Evolutionary conservation across 1,140 invertebrate genomes (phyloP).

Genomic region (Chlorops oryzae): DNA sequence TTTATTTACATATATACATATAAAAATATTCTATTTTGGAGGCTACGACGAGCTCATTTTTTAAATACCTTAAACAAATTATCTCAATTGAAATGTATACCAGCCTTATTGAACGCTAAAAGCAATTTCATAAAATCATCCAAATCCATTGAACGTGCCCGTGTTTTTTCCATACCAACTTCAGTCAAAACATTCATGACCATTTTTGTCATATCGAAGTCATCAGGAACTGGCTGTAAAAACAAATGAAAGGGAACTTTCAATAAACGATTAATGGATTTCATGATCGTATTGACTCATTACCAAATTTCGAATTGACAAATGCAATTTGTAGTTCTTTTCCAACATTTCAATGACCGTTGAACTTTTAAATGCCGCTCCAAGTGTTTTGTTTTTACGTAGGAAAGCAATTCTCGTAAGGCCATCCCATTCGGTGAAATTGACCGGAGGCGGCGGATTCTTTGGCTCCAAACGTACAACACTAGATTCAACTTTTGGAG

Average conservation of each 20-base stretch:
- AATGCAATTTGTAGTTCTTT: conserved; percentile 87
- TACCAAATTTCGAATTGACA: conserved; percentile 82
- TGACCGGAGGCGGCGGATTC: conserved; percentile 93
- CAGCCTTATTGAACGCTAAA: conserved; percentile 80
- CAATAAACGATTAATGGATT: neutral
- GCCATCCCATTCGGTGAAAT: conserved; percentile 98
- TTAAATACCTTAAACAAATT: conserved; percentile 4
- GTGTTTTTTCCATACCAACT: conserved; percentile 64
- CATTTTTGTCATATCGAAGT: conserved; percentile 83
- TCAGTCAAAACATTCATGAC: conserved; percentile 68
- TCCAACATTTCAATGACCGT: conserved; percentile 77
- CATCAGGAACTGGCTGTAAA: conserved; percentile 66
- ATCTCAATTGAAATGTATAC: conserved; percentile 77
- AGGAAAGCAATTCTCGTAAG: conserved; percentile 90
- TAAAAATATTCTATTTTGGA: neutral
- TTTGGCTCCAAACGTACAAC: conserved; percentile 96
- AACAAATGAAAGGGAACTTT: conserved; percentile 11
- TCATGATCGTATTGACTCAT: conserved; percentile 22
- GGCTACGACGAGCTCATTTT: neutral
- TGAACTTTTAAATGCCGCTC: conserved; percentile 78
- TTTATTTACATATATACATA: neutral
- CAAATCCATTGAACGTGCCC: conserved; percentile 90
- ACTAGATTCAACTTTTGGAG: conserved; percentile 97
- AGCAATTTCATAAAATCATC: conserved; percentile 91
- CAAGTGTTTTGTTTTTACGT: conserved; percentile 91